Conservation (phyloP, 2,113 vertebrate genomes). For the Antechinus stuartii region DNA sequence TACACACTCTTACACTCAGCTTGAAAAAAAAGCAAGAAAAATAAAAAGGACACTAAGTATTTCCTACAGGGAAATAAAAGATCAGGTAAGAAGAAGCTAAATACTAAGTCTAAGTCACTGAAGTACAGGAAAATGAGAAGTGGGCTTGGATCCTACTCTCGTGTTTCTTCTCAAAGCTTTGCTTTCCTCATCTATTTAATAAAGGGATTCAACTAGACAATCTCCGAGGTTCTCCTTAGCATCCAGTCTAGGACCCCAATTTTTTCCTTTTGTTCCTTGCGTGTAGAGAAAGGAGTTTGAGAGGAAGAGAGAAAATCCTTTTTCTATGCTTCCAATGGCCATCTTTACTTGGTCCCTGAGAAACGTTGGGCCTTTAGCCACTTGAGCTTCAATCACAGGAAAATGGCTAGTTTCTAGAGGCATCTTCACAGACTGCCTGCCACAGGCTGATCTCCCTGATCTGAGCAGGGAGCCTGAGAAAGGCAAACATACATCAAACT, state of each 20-base stretch:
- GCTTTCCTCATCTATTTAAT: not conserved
- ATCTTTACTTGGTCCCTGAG: conserved; percentile 38
- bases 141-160: not conserved
- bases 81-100: not conserved
- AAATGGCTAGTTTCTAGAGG: conserved; percentile 65
- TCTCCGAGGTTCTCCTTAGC: not conserved
- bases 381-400: conserved; percentile 65
- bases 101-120: not conserved
- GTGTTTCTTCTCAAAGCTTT: not conserved
- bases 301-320: not conserved
- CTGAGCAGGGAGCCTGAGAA: conserved; percentile 39
- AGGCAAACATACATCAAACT: not conserved
- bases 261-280: not conserved
- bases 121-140: not conserved
- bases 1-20: conserved; percentile 7
- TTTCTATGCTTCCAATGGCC: not conserved
- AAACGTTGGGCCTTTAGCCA: conserved; percentile 60
- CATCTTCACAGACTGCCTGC: conserved; percentile 71
- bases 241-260: not conserved
- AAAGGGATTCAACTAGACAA: not conserved
- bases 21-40: not conserved
- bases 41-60: not conserved
- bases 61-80: not conserved
- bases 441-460: conserved; percentile 62
- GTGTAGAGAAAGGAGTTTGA: not conserved